Base-by-base conservation (phyloP, 2,113 vertebrate genomes). In the Muntiacus reevesi region DNA sequence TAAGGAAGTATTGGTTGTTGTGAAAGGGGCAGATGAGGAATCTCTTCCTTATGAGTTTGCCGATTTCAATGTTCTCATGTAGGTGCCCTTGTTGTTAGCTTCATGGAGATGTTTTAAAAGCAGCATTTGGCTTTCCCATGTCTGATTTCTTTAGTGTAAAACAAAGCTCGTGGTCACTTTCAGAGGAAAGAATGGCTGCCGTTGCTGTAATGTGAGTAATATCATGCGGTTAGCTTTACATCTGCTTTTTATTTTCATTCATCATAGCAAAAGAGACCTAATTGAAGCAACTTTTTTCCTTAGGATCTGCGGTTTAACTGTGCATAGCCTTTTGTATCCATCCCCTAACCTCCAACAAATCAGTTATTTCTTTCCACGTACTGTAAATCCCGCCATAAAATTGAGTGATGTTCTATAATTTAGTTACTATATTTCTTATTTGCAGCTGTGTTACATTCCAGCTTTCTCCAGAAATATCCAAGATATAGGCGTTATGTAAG, bases 211-310 rank as follows among this genome's bases (percentile, higher is more conserved):
- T 28, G 47, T 87, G 71, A 83, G 86, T 92, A 97, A 90, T 85
- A 47, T 50, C 52, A 47, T 76, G 50, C 93, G 90, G 36, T 71
- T 96, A 21, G 7, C 82, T 71, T 87, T 94, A 97, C 86, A 98
- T 98, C 96, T 97, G 92, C 57, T 97, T 98, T 98, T 89, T 33
- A 87, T 97, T 98, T 98, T 95, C 33, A 74, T 97, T 97, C 87
- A 87, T 95, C 76, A 89, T 92, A 91, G 95, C 95, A 89, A 96
- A 96, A 96, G 96, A 93, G 86, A 97, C 96, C 64, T 95, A 98
- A 96, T 92, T 96, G 89, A 97, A 98, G 87, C 94, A 88, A 50
- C 92, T 92, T 98, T 94, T 89, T 85, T 45, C 23, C 43, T 85
- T 92, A 87, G 92, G 45, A 50, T 83, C 0, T 96, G 57, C 89